These are phyloP conservation scores for Cyrtodaria siliqua DNA, from an alignment of 2,888 invertebrate genomes.

Conservation along the genomic window DNA sequence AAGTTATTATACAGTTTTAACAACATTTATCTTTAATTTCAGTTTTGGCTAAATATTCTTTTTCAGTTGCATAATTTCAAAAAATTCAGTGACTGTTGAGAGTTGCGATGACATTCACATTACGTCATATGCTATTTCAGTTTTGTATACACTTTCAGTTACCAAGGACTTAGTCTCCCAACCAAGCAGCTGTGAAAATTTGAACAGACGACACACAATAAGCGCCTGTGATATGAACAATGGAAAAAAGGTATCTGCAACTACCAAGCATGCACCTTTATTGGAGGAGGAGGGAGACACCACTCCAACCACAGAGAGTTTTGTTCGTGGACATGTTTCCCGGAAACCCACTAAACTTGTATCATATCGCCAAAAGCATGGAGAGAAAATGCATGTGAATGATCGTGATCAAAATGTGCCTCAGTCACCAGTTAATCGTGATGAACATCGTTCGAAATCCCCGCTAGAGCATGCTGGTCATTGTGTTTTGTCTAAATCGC, in stretches of 20 bases:
- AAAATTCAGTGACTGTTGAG: too few relatives aligned
- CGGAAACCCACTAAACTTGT: conserved; percentile 52
- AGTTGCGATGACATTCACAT: too few relatives aligned
- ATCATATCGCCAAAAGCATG: conserved; percentile 55
- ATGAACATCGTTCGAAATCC: conserved; percentile 21
- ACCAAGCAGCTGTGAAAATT: conserved; percentile 23
- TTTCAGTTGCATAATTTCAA: too few relatives aligned
- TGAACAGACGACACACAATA: conserved; percentile 54
- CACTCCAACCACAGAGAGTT: conserved; percentile 12
- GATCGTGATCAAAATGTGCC: conserved; percentile 16
- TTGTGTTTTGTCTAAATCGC: conserved; percentile 47
- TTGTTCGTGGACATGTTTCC: conserved; percentile 46
- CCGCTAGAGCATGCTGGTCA: conserved; percentile 40
- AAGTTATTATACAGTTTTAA: too few relatives aligned
- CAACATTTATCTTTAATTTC: too few relatives aligned
- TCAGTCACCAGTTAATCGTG: conserved; percentile 20
- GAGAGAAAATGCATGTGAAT: conserved; percentile 31
- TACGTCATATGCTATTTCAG: too few relatives aligned
- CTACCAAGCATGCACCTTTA: conserved; percentile 42
- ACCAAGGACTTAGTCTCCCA: conserved; percentile 47
- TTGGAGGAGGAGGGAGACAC: conserved; percentile 39
- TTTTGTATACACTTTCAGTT: conserved; percentile 55
- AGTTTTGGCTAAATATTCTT: too few relatives aligned
- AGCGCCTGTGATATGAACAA: conserved; percentile 53
- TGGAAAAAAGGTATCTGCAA: conserved; percentile 54